A percentile compares a stretch with the other conserved stretches of the same genome.
These are phyloP conservation scores for Stomatorhinus ivindoensis DNA, from an alignment of 2,113 vertebrate species.

Conservation along the genomic window DNA sequence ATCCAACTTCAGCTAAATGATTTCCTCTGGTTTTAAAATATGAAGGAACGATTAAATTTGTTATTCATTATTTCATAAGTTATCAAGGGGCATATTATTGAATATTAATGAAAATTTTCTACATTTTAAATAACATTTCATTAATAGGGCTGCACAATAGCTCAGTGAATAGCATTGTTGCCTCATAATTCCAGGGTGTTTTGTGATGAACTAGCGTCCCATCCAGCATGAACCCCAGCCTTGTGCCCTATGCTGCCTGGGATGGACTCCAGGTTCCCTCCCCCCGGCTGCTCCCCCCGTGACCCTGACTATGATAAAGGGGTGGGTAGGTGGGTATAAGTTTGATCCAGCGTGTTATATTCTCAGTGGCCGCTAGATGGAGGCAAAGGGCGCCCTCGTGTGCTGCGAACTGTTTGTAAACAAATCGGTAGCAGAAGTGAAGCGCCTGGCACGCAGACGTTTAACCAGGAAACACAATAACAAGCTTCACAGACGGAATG, in stretches of 20 bases:
- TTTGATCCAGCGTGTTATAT: constrained; percentile 30
- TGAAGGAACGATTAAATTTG: not conserved
- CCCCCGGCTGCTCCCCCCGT: not conserved
- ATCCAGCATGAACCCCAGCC: not conserved
- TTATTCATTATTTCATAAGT: not conserved
- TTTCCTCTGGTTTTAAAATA: not conserved
- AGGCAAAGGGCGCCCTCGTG: constrained; percentile 16
- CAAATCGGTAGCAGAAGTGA: constrained; percentile 50
- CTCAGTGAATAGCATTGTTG: not conserved
- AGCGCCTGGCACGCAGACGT: constrained; percentile 3
- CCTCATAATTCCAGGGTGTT: not conserved
- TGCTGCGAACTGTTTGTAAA: constrained; percentile 59
- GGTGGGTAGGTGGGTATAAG: not conserved
- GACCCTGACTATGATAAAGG: not conserved
- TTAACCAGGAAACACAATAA: not conserved
- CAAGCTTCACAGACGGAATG: constrained; percentile 30
- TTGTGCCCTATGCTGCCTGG: not conserved
- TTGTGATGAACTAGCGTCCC: not conserved
- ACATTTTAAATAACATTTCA: not conserved
- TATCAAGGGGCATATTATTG: not conserved
- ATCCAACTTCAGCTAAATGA: not conserved
- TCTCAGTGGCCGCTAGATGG: constrained; percentile 36
- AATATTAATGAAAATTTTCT: not conserved
- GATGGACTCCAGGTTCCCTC: not conserved
- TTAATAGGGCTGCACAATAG: not conserved